Percentiles rank a stretch among this genome's conserved stretches.
Conservation (phyloP, 2,113 vertebrate genomes). For the Gymnarchus niloticus region DNA sequence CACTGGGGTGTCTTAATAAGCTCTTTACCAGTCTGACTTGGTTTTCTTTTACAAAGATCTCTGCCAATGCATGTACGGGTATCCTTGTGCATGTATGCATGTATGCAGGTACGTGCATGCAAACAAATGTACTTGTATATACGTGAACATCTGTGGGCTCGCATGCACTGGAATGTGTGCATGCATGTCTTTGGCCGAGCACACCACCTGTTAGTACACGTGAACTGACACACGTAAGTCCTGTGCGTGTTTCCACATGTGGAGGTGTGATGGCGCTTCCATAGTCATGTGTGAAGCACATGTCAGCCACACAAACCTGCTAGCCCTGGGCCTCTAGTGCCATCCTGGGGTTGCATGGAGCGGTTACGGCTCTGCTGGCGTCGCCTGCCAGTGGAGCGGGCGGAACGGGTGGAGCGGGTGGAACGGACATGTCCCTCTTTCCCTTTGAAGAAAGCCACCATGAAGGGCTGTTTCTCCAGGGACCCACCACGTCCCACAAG, state of each 20-base stretch:
- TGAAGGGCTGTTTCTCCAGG: slow-evolving; percentile 90
- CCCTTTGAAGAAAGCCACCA: slow-evolving; percentile 98
- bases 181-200: too few relatives aligned
- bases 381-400: slow-evolving; percentile 70
- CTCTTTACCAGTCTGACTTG: neutral
- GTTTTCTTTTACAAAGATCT: neutral
- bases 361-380: slow-evolving; percentile 84
- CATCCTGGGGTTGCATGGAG: slow-evolving; percentile 75
- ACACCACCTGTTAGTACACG: too few relatives aligned
- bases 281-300: too few relatives aligned
- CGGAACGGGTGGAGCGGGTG: slow-evolving; percentile 71
- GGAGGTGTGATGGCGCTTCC: too few relatives aligned
- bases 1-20: neutral
- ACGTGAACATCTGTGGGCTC: neutral
- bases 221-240: too few relatives aligned
- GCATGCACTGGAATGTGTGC: neutral
- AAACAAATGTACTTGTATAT: neutral
- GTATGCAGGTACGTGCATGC: neutral
- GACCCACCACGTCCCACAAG: slow-evolving; percentile 82
- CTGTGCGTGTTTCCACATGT: too few relatives aligned
- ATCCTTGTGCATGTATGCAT: neutral
- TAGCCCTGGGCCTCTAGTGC: slow-evolving; percentile 68
- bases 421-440: slow-evolving; percentile 80
- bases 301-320: slow-evolving; percentile 67
- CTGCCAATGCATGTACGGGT: neutral